Evolutionary conservation across 2,113 vertebrate genomes (phyloP), one percentile per base, ranked within the genome.

Genomic region (Planiliza haematocheilus): DNA sequence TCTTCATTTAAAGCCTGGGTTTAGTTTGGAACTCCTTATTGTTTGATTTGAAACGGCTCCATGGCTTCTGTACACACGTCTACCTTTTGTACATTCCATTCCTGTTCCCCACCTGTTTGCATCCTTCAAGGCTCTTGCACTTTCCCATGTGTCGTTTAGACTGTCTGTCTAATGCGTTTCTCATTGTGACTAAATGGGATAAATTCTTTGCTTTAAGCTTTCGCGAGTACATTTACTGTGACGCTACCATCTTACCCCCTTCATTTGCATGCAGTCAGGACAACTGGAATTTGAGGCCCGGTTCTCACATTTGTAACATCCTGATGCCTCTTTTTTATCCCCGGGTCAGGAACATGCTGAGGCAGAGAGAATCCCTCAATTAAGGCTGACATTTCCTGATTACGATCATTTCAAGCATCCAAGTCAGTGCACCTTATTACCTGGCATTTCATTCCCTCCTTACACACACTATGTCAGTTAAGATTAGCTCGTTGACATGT

Each of bases 351-450:
- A 74, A 82, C 89, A 81, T 75, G 87, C 70, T 36, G 9, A 37
- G 78, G 60, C 79, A 66, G 58, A 68, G 18, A 64, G 37, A 41
- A 71, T 62, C 51, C 18, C 63, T 18, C 18, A 16, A 43, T 38
- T 78, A 16, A 13, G 7, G 14, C 36, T 79, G 53, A 76, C 70
- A 70, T 84, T 87, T 79, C 74, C 76, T 72, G 37, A 77, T 87
- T 66, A 82, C 8, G 55, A 83, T 89, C 38, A 69, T 72, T 86
- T 88, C 81, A 57, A 60, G 58, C 68, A 81, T 83, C 58, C 34
- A 37, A 70, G 89, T 92, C 89, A 85, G 20, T 57, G 38, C 61
- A 55, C 18, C 71, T 90, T 71, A 77, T 59, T 48, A 41, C 14
- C 43, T 76, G 73, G 61, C 56, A 74, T 70, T 69, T 88, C 79